Base-by-base conservation (phyloP, 2,888 invertebrate species). In the Pterobdella sp. region DNA sequence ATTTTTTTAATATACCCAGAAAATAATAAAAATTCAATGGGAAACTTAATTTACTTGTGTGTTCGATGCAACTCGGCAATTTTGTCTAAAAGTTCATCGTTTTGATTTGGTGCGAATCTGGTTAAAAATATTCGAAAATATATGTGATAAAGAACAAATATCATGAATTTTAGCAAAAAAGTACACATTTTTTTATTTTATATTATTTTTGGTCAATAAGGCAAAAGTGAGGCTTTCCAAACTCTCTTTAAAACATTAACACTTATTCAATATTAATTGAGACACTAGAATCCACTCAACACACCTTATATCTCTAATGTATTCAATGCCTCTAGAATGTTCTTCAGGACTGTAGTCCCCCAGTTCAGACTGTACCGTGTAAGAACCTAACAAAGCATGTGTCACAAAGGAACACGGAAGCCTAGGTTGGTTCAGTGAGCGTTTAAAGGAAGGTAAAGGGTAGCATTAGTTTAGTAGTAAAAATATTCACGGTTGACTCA, bases 341-440 rank as follows among this genome's bases (percentile, higher is more conserved):
- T 82, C 81, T n/a, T 76, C 77, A 3, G 79, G 79, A 84, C 95
- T 94, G 82, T 91, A 92, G 85, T 99, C 98, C 0, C 97, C 97
- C 76, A 96, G 87, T 85, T 97, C 96, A 0, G 96, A 93, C 85
- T 99, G 98, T 72, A 94, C 93, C 76, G 91, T 86, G 83, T 90
- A 91, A 67, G 93, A 92, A 63, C 94, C 94, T 75, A 98, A 87
- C 71, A 98, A 87, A 7, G 96, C 96, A 84, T 97, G 93, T 10
- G 96, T 97, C 71, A 94, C 94, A 82, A 94, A 92, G 31, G 96
- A 95, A 84, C 96, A 96, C 1, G 97, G 96, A 79, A 99, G 87
- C 73, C 95, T 93, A 42, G 22, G 18, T 10, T 26, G 1, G n/a
- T 31, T 26, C 14, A 29, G 10, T 29, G 56, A 60, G 31, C 3